These are phyloP conservation scores for Pristiophorus japonicus DNA, from an alignment of 2,113 vertebrate species.

Conservation along the genomic window DNA sequence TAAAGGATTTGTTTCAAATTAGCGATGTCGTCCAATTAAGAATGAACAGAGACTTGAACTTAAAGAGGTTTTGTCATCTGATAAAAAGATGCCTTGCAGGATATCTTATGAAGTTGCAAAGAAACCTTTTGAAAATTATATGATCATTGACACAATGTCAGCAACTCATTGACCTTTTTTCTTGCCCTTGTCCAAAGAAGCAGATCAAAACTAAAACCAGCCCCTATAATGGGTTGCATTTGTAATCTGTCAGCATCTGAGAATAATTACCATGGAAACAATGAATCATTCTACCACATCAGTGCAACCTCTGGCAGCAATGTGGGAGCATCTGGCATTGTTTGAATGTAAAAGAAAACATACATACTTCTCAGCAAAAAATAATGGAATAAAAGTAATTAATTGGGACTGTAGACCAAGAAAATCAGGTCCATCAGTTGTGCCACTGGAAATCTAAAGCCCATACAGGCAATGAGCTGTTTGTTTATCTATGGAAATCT, in stretches of 20 bases:
- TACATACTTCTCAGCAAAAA: not conserved
- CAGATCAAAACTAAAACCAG: constrained; percentile 4
- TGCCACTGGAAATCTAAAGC: not conserved
- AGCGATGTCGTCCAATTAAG: not conserved
- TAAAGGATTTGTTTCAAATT: not conserved
- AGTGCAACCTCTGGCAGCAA: not conserved
- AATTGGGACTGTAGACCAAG: not conserved
- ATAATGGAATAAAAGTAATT: not conserved
- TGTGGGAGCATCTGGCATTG: constrained; percentile 10
- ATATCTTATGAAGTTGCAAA: not conserved
- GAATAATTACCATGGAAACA: constrained; percentile 17
- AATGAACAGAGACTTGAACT: not conserved
- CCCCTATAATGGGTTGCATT: not conserved
- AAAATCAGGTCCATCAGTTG: not conserved
- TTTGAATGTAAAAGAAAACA: not conserved
- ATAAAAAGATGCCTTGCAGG: not conserved
- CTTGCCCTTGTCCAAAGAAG: not conserved
- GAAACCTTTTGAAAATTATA: not conserved
- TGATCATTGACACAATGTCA: not conserved
- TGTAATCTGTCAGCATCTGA: constrained; percentile 20
- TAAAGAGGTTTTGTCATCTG: not conserved
- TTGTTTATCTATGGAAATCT: not conserved
- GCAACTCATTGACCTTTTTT: not conserved
- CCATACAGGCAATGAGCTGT: not conserved
- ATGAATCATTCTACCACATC: not conserved